Base-by-base conservation (phyloP, 2,113 vertebrate genomes). In the Ictidomys tridecemlineatus region DNA sequence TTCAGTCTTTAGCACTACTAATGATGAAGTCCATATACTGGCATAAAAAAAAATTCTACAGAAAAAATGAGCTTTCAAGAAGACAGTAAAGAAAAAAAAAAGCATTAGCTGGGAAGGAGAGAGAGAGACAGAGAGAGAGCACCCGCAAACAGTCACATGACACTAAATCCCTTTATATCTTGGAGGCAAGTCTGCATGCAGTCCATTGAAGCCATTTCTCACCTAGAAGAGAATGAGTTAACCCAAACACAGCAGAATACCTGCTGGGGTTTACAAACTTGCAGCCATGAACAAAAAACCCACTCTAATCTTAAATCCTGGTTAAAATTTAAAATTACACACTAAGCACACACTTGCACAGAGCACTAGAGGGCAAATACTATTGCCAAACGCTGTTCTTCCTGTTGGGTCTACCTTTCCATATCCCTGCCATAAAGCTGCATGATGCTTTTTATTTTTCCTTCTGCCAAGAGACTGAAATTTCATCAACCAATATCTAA, bases 31-130 rank as follows among this genome's bases (percentile, higher is more conserved):
- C 69, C 34, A 67, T 32, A 13, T 17, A 91, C 61, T 14, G 28
- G 11, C 61, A 76, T 37, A 88, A 87, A 83, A 82, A 76, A 24
- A 51, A 51, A 51, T n/a, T 69, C 32, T 67, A n/a, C 18, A 82
- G 8, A 94, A n/a, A 85, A 84, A 94, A 91, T 8, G 8, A 93
- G 63, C 32, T 95, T 69, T 53, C 76, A 91, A 77, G 58, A 70
- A 94, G 79, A 91, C 22, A 42, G 20, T 30, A 56, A 79, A 63
- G 12, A 32, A 79, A 86, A 93, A 93, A 93, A 20, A 58, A 58
- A 24, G 56, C 48, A 51, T 51, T 51, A 51, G 48, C 48, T 51
- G 12, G 48, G 48, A 51, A 13, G 48, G 48, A 51, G 48, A 51
- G 48, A 51, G 48, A 51, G 48, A 51, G 48, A 51, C 12, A 51